Evolutionary conservation across 2,888 invertebrate species (phyloP).

Genomic region (Venusia cambrica): DNA sequence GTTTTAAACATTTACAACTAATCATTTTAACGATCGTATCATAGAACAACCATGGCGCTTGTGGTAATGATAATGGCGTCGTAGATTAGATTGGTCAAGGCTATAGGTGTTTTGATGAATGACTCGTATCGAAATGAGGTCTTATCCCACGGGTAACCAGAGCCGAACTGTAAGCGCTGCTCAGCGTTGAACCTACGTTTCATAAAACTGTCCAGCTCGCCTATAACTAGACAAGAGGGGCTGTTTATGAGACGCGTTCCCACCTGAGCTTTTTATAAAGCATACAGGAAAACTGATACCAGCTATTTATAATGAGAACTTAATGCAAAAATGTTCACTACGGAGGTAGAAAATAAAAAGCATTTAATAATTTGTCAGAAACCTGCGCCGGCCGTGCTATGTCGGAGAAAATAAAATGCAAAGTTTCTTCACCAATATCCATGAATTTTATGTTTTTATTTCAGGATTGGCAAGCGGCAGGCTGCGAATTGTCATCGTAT

Average conservation of each 20-base stretch:
- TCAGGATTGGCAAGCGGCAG: slow-evolving; percentile 33
- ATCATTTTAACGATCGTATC: no score
- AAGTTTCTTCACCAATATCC: slow-evolving; percentile 1
- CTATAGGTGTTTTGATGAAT: slow-evolving; percentile 22
- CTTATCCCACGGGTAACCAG: slow-evolving; percentile 2
- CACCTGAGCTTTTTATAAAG: slow-evolving; percentile 12
- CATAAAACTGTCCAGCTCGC: slow-evolving; percentile 5
- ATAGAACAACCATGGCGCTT: no score
- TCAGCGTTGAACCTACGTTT: slow-evolving; percentile 4
- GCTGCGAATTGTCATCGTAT: slow-evolving; percentile 69
- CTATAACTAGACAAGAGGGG: slow-evolving; percentile 6
- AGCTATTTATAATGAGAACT: slow-evolving; percentile 2
- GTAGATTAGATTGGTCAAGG: slow-evolving; percentile 20
- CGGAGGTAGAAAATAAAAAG: no score
- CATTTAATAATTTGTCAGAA: no score
- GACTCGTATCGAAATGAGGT: no score
- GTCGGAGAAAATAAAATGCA: slow-evolving; percentile 3
- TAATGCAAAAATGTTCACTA: slow-evolving; percentile 4
- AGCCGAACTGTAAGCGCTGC: slow-evolving; percentile 1
- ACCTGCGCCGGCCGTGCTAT: no score
- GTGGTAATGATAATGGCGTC: slow-evolving; percentile 45
- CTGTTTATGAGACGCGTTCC: slow-evolving; percentile 12
- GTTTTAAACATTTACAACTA: slow-evolving; percentile 58
- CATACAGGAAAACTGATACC: slow-evolving; percentile 10
- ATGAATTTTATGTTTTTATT: slow-evolving; percentile 21